Evolutionary conservation across 2,888 invertebrate species (phyloP), one percentile per base, ranked within the genome.

Genomic region (Agriopis marginaria): DNA sequence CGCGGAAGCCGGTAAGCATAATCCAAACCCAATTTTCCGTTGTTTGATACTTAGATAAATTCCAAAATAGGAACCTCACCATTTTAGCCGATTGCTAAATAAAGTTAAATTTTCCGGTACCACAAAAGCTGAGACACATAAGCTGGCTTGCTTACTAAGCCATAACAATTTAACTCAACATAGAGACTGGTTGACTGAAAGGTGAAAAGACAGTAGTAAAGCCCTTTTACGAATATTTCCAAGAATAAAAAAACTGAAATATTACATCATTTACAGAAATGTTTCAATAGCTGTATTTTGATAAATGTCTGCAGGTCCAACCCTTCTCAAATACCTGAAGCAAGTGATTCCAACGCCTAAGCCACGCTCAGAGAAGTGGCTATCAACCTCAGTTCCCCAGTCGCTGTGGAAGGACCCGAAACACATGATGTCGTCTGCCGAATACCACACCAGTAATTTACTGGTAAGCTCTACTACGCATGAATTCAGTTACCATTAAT

Each of bases 401-500:
- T 85, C 89, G 0, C 91, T 96, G 61, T 98, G 98, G 98, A 95
- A 96, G 54, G 95, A 95, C 0, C 88, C 95, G 0, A 93, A 95
- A 45, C 96, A 96, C 0, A 91, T 95, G 73, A 85, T 95, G 3
- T 97, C 96, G 1, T 98, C 98, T 0, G 97, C 98, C 3, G 98
- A 98, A 77, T 99, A 99, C 86, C 98, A 98, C 83, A 97, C 97
- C 1, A 98, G 98, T 84, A 98, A 98, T 85, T 91, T 98, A 39
- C 87, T 97, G 76, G 84, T 97, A 95, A 94, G 82, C 90, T 39
- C 23, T 45, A n/a, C 39, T 54, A 32, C 23, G 6, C 47, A 1
- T n/a, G 53, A 58, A 0, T 58, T 53, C 49, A 53, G 14, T 47
- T 1, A 39, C 12, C n/a, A 39, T 7, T 12, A 45, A 45, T 45